These are phyloP conservation scores for Pristionchus japonicus DNA, from an alignment of 2,888 invertebrate species.

Conservation along the genomic window DNA sequence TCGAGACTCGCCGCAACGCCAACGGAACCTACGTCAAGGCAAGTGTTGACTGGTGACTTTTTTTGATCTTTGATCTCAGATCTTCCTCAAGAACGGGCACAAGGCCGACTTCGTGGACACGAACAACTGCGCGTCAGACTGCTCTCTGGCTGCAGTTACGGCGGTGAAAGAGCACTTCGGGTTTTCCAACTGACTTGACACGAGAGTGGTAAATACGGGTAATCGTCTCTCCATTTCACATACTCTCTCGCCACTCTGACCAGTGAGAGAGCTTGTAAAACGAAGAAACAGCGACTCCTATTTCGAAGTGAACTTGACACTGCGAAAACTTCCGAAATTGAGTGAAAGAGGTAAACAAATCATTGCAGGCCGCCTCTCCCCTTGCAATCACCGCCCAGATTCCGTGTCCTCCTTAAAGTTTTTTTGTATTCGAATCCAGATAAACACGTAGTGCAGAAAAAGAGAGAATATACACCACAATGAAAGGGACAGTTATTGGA, in stretches of 20 bases:
- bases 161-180: not conserved
- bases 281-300: too few species aligned
- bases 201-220: too few species aligned
- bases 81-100: conserved; percentile 29
- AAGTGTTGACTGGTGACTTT: not conserved
- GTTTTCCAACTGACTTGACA: too few species aligned
- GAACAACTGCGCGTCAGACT: not conserved
- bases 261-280: too few species aligned
- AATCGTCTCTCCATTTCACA: too few species aligned
- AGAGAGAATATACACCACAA: too few species aligned
- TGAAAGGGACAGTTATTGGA: too few species aligned
- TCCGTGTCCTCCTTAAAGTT: not conserved
- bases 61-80: not conserved
- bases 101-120: conserved; percentile 11
- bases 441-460: not conserved
- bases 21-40: conserved; percentile 34
- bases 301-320: too few species aligned
- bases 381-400: not conserved
- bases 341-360: too few species aligned
- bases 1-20: not conserved
- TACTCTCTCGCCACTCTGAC: too few species aligned
- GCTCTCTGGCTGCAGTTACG: not conserved
- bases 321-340: too few species aligned
- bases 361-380: not conserved
- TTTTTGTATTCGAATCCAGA: not conserved